phyloP scores from a whole-genome alignment of 2,797 vertebrate species.

The Margarornis squamiger region DNA sequence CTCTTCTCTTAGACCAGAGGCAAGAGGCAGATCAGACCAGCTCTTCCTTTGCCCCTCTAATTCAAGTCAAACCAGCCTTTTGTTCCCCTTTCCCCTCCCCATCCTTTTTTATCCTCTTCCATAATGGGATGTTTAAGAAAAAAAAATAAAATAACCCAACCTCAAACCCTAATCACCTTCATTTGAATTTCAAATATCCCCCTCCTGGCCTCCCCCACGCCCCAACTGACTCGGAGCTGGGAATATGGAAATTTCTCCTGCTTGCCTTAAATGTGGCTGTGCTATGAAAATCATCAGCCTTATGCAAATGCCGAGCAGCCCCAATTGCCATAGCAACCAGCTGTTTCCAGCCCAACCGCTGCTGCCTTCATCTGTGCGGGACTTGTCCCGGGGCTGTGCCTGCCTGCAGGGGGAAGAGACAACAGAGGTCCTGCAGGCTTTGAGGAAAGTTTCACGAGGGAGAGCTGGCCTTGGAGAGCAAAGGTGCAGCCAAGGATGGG shows the following conservation, averaged over 20 bases:
- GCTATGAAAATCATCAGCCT: constrained; percentile 92
- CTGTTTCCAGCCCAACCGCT: constrained; percentile 41
- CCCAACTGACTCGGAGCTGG: constrained; percentile 79
- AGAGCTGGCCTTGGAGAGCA: constrained; percentile 31
- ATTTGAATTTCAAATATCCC: constrained; percentile 96
- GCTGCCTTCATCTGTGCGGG: background rate
- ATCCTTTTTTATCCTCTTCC: constrained; percentile 72
- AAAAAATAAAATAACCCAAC: constrained; percentile 50
- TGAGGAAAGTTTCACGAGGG: constrained; percentile 52
- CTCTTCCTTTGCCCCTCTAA: constrained; percentile 66
- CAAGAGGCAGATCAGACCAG: constrained; percentile 66
- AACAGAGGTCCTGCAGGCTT: constrained; percentile 36
- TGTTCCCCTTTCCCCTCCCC: constrained; percentile 52
- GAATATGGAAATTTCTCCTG: constrained; percentile 88
- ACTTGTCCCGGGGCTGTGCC: constrained; percentile 40
- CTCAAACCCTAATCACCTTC: constrained; percentile 75
- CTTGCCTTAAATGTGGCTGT: constrained; percentile 80
- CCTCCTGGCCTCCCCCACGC: constrained; percentile 73
- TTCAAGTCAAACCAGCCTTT: constrained; percentile 67
- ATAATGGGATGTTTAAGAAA: constrained; percentile 69
- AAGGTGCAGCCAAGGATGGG: background rate
- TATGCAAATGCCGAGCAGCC: constrained; percentile 88
- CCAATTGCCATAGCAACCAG: constrained; percentile 76
- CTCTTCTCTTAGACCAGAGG: constrained; percentile 56
- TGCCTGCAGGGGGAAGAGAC: constrained; percentile 30